Evolutionary conservation across 2,113 vertebrate genomes (phyloP), one percentile per base, ranked within the genome.

Genomic region (Merops nubicus): DNA sequence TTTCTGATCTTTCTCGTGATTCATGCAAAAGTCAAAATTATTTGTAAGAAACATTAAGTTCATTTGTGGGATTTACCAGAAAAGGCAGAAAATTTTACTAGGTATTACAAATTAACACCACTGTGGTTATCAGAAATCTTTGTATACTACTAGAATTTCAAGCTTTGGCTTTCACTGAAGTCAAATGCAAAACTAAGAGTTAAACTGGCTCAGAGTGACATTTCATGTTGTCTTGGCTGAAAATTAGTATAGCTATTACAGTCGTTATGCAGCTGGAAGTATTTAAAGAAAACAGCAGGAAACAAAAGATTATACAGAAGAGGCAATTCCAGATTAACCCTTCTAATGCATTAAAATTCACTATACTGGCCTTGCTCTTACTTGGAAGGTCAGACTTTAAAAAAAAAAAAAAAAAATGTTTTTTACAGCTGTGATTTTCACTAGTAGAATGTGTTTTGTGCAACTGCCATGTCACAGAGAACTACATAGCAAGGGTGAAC

Each of bases 171-270:
- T 78, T 40, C 50, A 25, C 33, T 72, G n/a, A 93, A 91, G 60
- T 64, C 26, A 95, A 82, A 94, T 29, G 19, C 36, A 76, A 95
- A 95, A 79, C 47, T 70, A 43, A 89, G 79, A 83, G 29, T 80
- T 50, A 74, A 76, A 83, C 42, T 67, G 72, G 29, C 59, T 51
- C 0, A 2, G 29, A 91, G 45, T 65, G 63, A 95, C 77, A 59
- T 88, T 91, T 80, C 70, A 59, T 67, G 75, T 85, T 93, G 76
- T 91, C 67, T 91, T 89, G 84, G 75, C 36, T 89, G 87, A 91
- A 91, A 96, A 94, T 95, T 73, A 93, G 67, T 54, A 84, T 47
- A 93, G 88, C 79, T 96, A 80, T 91, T 93, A 90, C 33, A 51
- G 72, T 31, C 70, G 70, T 93, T 89, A 57, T 85, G 74, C 82